A percentile compares a stretch with the other conserved stretches of the same genome.
phyloP scores from a whole-genome alignment of 2,888 invertebrate genomes.

The Gari tellinella region DNA sequence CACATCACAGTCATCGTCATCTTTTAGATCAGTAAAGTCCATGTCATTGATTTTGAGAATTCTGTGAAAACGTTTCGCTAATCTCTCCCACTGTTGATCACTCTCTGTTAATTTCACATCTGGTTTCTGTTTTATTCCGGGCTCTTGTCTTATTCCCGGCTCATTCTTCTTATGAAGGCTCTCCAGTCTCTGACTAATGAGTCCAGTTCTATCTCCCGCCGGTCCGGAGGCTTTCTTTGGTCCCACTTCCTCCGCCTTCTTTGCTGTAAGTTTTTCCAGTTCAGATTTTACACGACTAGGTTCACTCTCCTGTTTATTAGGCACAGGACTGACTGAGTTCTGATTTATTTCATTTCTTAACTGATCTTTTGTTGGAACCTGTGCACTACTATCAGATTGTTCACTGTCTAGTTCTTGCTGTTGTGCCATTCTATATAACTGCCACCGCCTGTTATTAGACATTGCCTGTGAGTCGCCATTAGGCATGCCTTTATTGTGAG shows the following conservation, averaged over 20 bases:
- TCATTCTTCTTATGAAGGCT: slow-evolving; percentile 86
- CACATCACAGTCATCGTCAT: slow-evolving; percentile 91
- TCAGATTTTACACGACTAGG: slow-evolving; percentile 61
- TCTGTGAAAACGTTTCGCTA: slow-evolving; percentile 86
- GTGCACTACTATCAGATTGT: slow-evolving; percentile 3
- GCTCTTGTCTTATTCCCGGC: slow-evolving; percentile 74
- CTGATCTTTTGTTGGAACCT: slow-evolving; percentile 42
- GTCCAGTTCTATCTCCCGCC: slow-evolving; percentile 90
- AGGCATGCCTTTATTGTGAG: slow-evolving; percentile 28
- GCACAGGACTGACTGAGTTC: slow-evolving; percentile 38
- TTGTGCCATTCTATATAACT: slow-evolving; percentile 82
- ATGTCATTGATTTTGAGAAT: slow-evolving; percentile 93
- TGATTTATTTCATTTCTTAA: slow-evolving; percentile 22
- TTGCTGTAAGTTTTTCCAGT: slow-evolving; percentile 58
- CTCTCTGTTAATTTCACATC: slow-evolving; percentile 93
- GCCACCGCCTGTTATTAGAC: slow-evolving; percentile 83
- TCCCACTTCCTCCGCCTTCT: slow-evolving; percentile 47
- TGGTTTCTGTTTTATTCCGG: slow-evolving; percentile 83
- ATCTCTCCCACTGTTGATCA: slow-evolving; percentile 97
- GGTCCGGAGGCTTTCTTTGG: slow-evolving; percentile 58
- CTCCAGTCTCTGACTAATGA: slow-evolving; percentile 97
- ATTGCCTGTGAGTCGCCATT: slow-evolving; percentile 43
- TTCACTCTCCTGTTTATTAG: slow-evolving; percentile 41
- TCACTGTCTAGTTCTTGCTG: slow-evolving; percentile 45
- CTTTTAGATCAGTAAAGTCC: slow-evolving; percentile 96